Conservation (phyloP, 1,140 invertebrate species). For the Galendromus occidentalis region DNA sequence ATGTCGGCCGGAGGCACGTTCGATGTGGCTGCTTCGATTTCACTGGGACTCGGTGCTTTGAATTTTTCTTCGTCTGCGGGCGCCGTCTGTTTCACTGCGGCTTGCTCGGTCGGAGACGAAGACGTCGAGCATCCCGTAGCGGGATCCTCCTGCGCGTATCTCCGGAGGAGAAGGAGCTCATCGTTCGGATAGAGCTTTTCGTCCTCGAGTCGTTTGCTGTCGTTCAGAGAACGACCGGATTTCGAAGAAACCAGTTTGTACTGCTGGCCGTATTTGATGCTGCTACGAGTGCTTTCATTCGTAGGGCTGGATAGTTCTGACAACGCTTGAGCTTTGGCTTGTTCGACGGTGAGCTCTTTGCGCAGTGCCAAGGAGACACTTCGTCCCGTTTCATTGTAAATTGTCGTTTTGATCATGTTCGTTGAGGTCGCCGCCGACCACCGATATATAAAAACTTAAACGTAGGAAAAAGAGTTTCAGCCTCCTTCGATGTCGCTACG, state of each 20-base stretch:
- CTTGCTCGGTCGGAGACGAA: not conserved
- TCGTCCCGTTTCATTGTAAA: not conserved
- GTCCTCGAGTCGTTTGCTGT: not conserved
- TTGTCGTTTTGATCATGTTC: constrained; percentile 6
- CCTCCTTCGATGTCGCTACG: no score
- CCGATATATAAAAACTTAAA: no score
- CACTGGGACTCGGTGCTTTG: constrained; percentile 23
- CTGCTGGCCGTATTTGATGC: constrained; percentile 26
- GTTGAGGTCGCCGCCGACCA: no score
- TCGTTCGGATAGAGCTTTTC: not conserved
- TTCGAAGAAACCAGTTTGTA: constrained; percentile 25
- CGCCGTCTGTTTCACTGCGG: not conserved
- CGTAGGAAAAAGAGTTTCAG: no score
- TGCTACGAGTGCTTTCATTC: constrained; percentile 15
- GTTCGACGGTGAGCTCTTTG: constrained; percentile 26
- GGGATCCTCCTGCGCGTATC: not conserved
- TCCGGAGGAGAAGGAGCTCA: not conserved
- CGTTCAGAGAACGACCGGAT: not conserved
- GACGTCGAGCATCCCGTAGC: not conserved
- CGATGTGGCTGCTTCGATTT: constrained; percentile 26
- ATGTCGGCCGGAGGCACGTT: constrained; percentile 21
- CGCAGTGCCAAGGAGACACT: constrained; percentile 2
- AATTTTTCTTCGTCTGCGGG: constrained; percentile 18
- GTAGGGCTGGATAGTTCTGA: constrained; percentile 23
- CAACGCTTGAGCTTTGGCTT: constrained; percentile 27